A percentile compares a stretch with the other conserved stretches of the same genome.
Conservation (phyloP, 1,140 invertebrate species). For the Pristionchus pacificus region DNA sequence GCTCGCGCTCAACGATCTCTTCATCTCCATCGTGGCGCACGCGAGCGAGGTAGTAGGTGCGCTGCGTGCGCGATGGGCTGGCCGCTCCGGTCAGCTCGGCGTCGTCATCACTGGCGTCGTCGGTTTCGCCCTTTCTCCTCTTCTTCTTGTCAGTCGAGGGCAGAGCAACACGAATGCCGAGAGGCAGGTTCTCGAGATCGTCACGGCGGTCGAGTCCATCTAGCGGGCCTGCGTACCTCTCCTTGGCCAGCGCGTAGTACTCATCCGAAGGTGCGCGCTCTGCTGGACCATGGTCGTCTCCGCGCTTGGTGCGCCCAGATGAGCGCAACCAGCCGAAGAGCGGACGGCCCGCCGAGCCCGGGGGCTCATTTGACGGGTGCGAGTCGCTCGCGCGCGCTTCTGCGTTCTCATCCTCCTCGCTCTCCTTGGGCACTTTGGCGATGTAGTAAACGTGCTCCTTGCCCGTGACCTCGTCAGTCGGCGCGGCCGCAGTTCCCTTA, state of each 20-base stretch:
- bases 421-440: not conserved
- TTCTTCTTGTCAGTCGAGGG: not conserved
- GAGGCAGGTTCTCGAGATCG: conserved; percentile 4
- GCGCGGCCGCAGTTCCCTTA: too few relatives aligned
- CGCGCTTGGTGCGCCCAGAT: too few relatives aligned
- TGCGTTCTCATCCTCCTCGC: too few relatives aligned
- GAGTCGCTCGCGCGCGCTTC: too few relatives aligned
- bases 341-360: too few relatives aligned
- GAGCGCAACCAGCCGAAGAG: too few relatives aligned
- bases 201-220: not conserved
- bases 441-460: not conserved
- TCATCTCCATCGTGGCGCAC: conserved; percentile 36
- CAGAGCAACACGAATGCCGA: not conserved
- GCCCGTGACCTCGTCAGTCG: not conserved
- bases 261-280: too few relatives aligned
- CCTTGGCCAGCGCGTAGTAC: not conserved
- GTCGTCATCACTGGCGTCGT: not conserved
- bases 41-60: conserved; percentile 45
- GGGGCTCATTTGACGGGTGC: too few relatives aligned
- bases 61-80: too few relatives aligned
- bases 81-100: too few relatives aligned
- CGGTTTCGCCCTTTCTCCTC: not conserved
- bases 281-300: too few relatives aligned
- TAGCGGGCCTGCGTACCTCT: conserved; percentile 6
- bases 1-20: conserved; percentile 37